A percentile compares a stretch with the other conserved stretches of the same genome.
These are phyloP conservation scores for Hycleus phaleratus DNA, from an alignment of 1,140 invertebrate genomes.

Conservation along the genomic window DNA sequence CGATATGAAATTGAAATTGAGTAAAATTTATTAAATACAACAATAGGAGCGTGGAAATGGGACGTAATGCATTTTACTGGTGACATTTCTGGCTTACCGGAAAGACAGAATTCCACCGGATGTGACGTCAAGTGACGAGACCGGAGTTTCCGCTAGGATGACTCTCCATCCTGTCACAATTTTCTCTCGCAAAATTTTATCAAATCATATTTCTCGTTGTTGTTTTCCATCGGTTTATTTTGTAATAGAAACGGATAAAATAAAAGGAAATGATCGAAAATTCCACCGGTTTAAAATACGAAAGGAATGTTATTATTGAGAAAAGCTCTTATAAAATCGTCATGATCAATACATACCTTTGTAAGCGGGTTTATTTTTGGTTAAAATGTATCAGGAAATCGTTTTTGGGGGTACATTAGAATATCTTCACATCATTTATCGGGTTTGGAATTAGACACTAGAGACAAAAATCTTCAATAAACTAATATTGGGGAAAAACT, in stretches of 20 bases:
- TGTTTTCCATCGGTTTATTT: too few species aligned
- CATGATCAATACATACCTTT: background rate
- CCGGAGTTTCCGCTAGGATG: conserved; percentile 15
- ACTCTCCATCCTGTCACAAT: conserved; percentile 12
- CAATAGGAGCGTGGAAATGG: background rate
- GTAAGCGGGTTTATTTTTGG: background rate
- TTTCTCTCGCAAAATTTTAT: background rate
- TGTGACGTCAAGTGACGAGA: conserved; percentile 18
- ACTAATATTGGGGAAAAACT: too few species aligned
- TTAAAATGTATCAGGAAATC: conserved; percentile 5
- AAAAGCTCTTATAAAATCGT: background rate
- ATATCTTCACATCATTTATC: too few species aligned
- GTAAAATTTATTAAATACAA: too few species aligned
- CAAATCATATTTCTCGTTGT: background rate
- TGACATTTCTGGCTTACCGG: conserved; percentile 21
- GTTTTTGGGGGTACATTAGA: background rate
- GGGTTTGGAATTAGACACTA: too few species aligned
- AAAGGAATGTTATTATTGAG: too few species aligned
- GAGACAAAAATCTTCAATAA: too few species aligned
- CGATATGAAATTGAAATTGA: too few species aligned
- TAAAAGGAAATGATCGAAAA: too few species aligned
- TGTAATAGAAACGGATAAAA: too few species aligned
- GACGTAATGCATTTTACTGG: conserved; percentile 11
- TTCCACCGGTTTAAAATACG: too few species aligned
- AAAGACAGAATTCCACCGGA: conserved; percentile 21